Evolutionary conservation across 2,888 invertebrate genomes (phyloP), one percentile per base, ranked within the genome.

Genomic region (Eristalis tenax): DNA sequence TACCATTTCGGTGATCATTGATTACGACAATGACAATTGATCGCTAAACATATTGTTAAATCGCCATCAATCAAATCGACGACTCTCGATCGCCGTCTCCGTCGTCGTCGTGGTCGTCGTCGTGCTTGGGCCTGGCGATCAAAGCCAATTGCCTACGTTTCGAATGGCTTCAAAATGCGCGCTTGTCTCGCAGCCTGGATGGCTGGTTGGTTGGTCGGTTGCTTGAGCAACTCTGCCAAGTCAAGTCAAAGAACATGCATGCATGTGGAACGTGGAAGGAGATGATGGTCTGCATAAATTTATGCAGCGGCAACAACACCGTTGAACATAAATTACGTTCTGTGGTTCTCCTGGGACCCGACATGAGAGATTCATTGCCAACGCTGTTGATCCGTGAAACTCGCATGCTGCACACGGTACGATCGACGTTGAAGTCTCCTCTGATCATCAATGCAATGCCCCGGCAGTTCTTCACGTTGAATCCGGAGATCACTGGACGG

Each of bases 21-120:
- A 87, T 87, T 87, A 87, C 87, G 87, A 71, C 87, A 83, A 87
- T 87, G 79, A 90, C 92, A 90, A 92, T 92, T 91, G 93, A 92
- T 93, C 92, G 91, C 91, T 90, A 89, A 91, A 91, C 91, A 91
- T 90, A 89, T 90, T 89, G 90, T 92, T 91, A 91, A 92, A 91
- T 92, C 92, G 91, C 90, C 92, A 92, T 92, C 92, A 91, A 93
- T 93, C 93, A 92, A 91, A 90, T 88, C 85, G 84, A 81, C 75
- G 63, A 76, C 26, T 59, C 26, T 77, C 69, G 71, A 81, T 50
- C 18, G 50, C 6, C 43, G 43, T 43, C 15, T 4, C 43, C 13
- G 13, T 15, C 43, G 15, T 43, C 13, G 43, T 43, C n/a, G n/a
- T n/a, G 1, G 15, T 15, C 18, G 50, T 18, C 10, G n/a, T 8